Conservation (phyloP, 2,113 vertebrate species). For the Eptatretus burgeri region DNA sequence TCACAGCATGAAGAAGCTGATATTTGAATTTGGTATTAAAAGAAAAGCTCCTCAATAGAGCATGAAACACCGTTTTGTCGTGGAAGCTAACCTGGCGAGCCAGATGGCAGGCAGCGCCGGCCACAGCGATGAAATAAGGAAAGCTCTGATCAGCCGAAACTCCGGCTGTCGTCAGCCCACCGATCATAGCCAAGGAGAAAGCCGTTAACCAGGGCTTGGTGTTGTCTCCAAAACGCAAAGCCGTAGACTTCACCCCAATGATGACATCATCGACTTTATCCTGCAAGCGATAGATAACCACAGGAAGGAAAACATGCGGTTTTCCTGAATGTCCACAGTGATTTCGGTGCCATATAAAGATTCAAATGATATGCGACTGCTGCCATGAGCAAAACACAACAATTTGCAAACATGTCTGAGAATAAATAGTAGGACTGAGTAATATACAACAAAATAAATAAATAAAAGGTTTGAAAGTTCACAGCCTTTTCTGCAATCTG, state of each 20-base stretch:
- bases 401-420: no score
- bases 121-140: conserved; percentile 37
- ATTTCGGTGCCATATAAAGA: no score
- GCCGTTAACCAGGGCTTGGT: conserved; percentile 58
- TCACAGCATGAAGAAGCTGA: no score
- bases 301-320: no score
- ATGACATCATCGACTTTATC: conserved; percentile 55
- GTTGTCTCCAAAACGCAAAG: conserved; percentile 33
- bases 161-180: conserved; percentile 29
- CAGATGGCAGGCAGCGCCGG: conserved; percentile 25
- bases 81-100: conserved; percentile 31
- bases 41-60: not conserved
- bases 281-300: conserved; percentile 15
- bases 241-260: conserved; percentile 63
- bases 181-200: conserved; percentile 41
- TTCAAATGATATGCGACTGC: no score
- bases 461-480: no score
- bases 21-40: not conserved
- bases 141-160: conserved; percentile 32
- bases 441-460: no score
- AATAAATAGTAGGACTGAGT: no score
- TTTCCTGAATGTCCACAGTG: no score
- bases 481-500: no score
- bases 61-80: not conserved
- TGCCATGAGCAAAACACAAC: no score